A percentile compares a stretch with the other conserved stretches of the same genome.
Conservation (phyloP, 2,888 invertebrate genomes). For the Axea sp. region DNA sequence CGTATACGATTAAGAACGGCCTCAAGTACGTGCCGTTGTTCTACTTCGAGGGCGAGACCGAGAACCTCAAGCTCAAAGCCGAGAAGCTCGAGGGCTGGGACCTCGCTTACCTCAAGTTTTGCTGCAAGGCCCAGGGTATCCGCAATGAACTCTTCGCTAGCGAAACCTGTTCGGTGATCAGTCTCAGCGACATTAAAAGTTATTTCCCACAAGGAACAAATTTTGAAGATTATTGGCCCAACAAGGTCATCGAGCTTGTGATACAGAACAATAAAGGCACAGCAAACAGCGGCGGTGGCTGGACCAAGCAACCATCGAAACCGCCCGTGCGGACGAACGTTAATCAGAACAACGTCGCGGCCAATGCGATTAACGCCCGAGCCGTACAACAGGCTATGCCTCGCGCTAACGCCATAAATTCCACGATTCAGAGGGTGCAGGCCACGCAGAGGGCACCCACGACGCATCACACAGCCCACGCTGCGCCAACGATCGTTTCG, state of each 20-base stretch:
- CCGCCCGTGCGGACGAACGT: conserved; percentile 81
- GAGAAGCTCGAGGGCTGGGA: conserved; percentile 95
- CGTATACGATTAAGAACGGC: conserved; percentile 90
- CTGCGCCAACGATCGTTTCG: conserved; percentile 73
- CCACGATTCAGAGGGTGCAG: conserved; percentile 75
- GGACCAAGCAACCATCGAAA: conserved; percentile 88
- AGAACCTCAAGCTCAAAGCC: conserved; percentile 92
- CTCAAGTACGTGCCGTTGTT: conserved; percentile 95
- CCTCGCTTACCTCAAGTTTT: conserved; percentile 94
- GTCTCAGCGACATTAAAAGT: conserved; percentile 92
- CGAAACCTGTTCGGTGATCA: conserved; percentile 94
- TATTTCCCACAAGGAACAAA: conserved; percentile 94
- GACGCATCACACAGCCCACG: conserved; percentile 71
- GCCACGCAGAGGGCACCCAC: conserved; percentile 68
- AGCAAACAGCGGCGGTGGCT: conserved; percentile 83
- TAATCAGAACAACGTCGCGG: conserved; percentile 70
- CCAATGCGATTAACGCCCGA: conserved; percentile 72
- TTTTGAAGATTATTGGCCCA: conserved; percentile 96
- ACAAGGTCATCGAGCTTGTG: conserved; percentile 91
- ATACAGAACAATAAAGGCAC: conserved; percentile 85
- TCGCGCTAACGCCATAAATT: conserved; percentile 70
- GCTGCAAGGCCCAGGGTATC: conserved; percentile 96
- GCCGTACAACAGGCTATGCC: conserved; percentile 67
- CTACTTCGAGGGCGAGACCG: conserved; percentile 95
- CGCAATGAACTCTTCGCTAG: conserved; percentile 94